Evolutionary conservation across 2,888 invertebrate genomes (phyloP), one percentile per base, ranked within the genome.

Genomic region (Melieria omissa): DNA sequence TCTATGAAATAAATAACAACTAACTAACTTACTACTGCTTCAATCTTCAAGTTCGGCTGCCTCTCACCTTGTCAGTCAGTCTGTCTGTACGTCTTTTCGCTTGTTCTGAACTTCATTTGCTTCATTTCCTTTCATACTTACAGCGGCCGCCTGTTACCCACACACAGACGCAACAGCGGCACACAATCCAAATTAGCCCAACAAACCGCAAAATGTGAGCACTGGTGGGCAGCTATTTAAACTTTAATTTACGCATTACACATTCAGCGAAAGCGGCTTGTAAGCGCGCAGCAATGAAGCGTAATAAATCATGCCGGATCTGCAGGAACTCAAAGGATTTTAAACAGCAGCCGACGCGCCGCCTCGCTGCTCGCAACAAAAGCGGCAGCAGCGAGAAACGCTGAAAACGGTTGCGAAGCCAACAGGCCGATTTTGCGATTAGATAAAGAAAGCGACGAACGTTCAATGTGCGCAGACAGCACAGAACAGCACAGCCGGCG

Each of bases 251-350:
- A 29, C 29, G 12, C 10, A 64, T 14, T 52, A 16, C 44, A 52
- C 55, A 57, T 57, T 58, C 41, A 47, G 52, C 61, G 10, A 52
- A 42, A 49, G 42, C n/a, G 10, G 47, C 3, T 52, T 14, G 49
- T 47, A 42, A 60, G 58, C 44, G 12, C 42, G 7, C 58, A 46
- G 47, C 58, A 67, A 60, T 67, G 42, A 41, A 10, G 49, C 42
- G 65, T 64, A 68, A 72, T 72, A 72, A 72, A 72, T 72, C 72
- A 72, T 64, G 9, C 45, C 45, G 29, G 65, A 64, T 61, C 46
- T 63, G 12, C 55, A 49, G 55, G 44, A 61, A 55, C 65, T 64
- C 70, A 58, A 54, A 65, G 55, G 71, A 65, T 61, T 73, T 64
- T 54, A 58, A 70, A 70, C 58, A 47, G 42, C 45, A 4, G 9